Percentiles rank a stretch among this genome's conserved stretches.
Evolutionary conservation across 2,888 invertebrate species (phyloP).

Genomic region (Ephialtes manifestator): DNA sequence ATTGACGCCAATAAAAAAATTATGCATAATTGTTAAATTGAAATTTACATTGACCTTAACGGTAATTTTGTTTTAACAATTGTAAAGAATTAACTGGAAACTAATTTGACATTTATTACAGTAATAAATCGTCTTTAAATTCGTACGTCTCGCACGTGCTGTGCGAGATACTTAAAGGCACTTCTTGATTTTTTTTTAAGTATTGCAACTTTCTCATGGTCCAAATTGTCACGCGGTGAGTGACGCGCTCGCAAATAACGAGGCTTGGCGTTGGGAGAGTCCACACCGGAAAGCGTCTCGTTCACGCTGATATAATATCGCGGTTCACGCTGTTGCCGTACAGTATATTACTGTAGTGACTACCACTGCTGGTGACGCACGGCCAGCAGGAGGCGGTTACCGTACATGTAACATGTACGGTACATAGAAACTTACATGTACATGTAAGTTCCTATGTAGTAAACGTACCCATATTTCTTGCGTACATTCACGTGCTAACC

Average conservation of each 20-base stretch:
- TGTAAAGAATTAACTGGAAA: background rate
- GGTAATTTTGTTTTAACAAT: too few relatives aligned
- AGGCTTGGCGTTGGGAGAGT: slow-evolving; percentile 35
- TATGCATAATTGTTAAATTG: too few relatives aligned
- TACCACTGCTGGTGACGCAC: slow-evolving; percentile 55
- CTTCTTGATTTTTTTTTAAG: too few relatives aligned
- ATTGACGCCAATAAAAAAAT: too few relatives aligned
- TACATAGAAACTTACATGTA: too few relatives aligned
- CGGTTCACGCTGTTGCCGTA: slow-evolving; percentile 23
- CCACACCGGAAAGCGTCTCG: slow-evolving; percentile 59
- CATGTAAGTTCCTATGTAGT: background rate
- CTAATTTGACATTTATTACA: background rate
- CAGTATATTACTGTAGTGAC: slow-evolving; percentile 19
- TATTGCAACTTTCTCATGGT: too few relatives aligned
- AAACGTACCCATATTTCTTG: background rate
- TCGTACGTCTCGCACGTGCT: too few relatives aligned
- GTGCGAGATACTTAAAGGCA: too few relatives aligned
- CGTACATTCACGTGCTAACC: background rate
- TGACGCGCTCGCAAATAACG: slow-evolving; percentile 16
- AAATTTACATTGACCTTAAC: too few relatives aligned
- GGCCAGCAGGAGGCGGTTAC: slow-evolving; percentile 51
- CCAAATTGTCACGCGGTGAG: slow-evolving; percentile 24
- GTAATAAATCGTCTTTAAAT: background rate
- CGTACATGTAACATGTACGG: slow-evolving; percentile 22
- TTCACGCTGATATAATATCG: slow-evolving; percentile 65